Conservation (phyloP, 2,797 vertebrate species). For the Manis javanica region DNA sequence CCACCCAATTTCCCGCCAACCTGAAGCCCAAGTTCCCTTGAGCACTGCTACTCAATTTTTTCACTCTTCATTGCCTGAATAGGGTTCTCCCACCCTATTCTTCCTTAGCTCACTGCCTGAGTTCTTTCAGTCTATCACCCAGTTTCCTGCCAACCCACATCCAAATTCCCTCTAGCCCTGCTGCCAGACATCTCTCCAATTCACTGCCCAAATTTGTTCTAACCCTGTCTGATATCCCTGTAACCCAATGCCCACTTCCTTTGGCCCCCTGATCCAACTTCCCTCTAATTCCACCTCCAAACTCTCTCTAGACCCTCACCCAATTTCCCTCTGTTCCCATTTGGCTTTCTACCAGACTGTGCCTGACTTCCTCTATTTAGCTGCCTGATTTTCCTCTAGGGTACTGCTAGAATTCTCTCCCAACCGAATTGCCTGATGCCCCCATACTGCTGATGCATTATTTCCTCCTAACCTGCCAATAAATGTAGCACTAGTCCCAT, state of each 20-base stretch:
- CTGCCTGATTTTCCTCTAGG: background rate
- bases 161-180: background rate
- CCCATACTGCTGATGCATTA: background rate
- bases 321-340: background rate
- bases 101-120: background rate
- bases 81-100: background rate
- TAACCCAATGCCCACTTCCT: background rate
- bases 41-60: background rate
- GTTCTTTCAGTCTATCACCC: background rate
- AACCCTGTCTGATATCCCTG: background rate
- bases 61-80: background rate
- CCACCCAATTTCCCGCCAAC: background rate
- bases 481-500: background rate
- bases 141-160: background rate
- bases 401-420: background rate
- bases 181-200: background rate
- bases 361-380: background rate
- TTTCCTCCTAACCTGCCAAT: conserved; percentile 29
- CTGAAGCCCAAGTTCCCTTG: background rate
- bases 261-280: background rate
- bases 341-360: background rate
- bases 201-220: background rate
- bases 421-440: background rate
- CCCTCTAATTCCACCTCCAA: background rate
- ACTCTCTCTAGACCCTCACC: background rate